These are phyloP conservation scores for Mesoligia furuncula DNA, from an alignment of 2,888 invertebrate species.

Conservation along the genomic window DNA sequence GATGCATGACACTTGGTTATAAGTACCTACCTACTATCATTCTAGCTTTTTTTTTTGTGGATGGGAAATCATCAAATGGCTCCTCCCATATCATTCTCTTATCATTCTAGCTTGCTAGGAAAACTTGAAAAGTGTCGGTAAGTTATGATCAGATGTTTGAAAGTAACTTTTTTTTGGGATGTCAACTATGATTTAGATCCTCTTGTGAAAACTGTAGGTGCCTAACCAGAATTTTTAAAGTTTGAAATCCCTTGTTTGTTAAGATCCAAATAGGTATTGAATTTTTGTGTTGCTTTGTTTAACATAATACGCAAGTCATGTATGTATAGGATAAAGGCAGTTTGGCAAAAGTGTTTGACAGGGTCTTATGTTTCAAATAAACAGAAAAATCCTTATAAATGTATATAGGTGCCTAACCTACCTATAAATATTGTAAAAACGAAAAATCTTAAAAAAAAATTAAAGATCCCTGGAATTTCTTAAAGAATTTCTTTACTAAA, in stretches of 20 bases:
- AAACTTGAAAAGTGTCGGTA: constrained; percentile 4
- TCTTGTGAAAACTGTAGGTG: neutral
- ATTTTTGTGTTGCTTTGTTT: neutral
- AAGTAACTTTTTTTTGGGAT: constrained; percentile 4
- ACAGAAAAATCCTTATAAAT: neutral
- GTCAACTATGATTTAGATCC: neutral
- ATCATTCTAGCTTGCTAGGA: neutral
- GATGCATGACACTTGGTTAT: neutral
- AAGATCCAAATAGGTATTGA: neutral
- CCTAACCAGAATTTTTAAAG: neutral
- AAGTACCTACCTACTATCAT: too few species aligned
- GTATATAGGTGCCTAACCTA: neutral
- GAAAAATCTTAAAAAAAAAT: constrained; percentile 13
- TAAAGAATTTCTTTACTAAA: constrained; percentile 43
- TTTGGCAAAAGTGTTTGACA: too few species aligned
- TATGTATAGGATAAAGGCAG: neutral
- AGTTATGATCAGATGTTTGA: constrained; percentile 1
- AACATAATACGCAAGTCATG: neutral
- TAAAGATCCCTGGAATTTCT: constrained; percentile 18
- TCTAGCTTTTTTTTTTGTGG: too few species aligned
- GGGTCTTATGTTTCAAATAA: neutral
- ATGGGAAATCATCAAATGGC: too few species aligned
- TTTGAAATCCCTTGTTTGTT: neutral
- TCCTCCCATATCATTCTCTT: too few species aligned
- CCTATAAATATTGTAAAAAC: neutral